Evolutionary conservation across 1,140 invertebrate genomes (phyloP).

Genomic region (Periplaneta americana): DNA sequence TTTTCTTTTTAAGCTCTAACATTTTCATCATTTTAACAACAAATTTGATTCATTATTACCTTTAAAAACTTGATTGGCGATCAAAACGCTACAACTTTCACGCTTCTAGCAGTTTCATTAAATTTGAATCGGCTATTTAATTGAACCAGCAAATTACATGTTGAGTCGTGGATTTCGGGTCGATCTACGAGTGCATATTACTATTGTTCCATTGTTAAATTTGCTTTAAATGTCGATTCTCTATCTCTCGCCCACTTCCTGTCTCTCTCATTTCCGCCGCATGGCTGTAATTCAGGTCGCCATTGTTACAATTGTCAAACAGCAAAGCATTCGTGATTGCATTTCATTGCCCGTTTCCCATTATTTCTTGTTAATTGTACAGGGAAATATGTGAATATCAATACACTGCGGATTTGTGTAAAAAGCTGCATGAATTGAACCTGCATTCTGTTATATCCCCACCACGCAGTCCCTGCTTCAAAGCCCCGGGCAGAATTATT

Average conservation of each 20-base stretch:
- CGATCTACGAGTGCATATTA: neutral
- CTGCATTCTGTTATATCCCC: no score
- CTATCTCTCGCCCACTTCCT: neutral
- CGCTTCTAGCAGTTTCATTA: no score
- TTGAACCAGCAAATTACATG: no score
- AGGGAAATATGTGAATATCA: neutral
- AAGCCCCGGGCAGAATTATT: no score
- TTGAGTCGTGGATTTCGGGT: neutral
- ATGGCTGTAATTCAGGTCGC: neutral
- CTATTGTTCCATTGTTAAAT: neutral
- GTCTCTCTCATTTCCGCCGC: neutral
- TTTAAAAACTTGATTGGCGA: neutral
- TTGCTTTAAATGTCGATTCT: neutral
- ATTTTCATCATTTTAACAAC: neutral
- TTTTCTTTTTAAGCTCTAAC: no score
- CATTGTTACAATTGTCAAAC: neutral
- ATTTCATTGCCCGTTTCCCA: neutral
- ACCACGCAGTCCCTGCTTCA: no score
- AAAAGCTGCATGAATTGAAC: neutral
- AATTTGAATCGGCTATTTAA: no score
- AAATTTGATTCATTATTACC: neutral
- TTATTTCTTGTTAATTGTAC: neutral
- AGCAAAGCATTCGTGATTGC: neutral
- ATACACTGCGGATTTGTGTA: neutral
- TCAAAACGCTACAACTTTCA: no score